phyloP scores from a whole-genome alignment of 1,140 invertebrate species.

The Drosophila auraria region DNA sequence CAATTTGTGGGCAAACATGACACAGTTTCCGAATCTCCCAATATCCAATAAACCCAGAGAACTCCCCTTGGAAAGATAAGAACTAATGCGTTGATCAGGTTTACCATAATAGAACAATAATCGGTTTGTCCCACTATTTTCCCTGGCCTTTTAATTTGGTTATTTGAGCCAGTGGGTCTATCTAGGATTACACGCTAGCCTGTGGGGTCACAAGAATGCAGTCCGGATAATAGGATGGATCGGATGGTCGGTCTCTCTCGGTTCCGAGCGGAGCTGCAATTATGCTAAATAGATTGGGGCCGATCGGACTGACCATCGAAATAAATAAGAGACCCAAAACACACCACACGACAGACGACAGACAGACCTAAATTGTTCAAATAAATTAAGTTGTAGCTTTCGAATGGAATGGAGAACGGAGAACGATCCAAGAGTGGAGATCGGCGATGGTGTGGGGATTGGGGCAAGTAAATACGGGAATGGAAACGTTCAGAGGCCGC shows the following conservation, averaged over 20 bases:
- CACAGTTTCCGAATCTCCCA: slow-evolving; percentile 24
- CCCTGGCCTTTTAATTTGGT: slow-evolving; percentile 38
- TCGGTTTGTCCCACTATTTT: slow-evolving; percentile 46
- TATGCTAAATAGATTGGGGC: slow-evolving; percentile 76
- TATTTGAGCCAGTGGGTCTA: slow-evolving; percentile 48
- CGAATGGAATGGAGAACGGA: slow-evolving; percentile 50
- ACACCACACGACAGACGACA: slow-evolving; percentile 20
- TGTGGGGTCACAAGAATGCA: slow-evolving; percentile 31
- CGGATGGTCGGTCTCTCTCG: slow-evolving; percentile 3
- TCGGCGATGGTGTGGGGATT: slow-evolving; percentile 64
- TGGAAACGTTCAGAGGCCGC: slow-evolving; percentile 69
- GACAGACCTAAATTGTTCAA: slow-evolving; percentile 82
- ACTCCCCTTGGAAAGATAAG: slow-evolving; percentile 13
- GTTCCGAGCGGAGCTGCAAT: slow-evolving; percentile 50
- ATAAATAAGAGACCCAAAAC: slow-evolving; percentile 67
- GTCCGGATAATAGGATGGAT: background rate
- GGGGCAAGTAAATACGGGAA: slow-evolving; percentile 77
- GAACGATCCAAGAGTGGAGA: slow-evolving; percentile 9
- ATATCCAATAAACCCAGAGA: background rate
- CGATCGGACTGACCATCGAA: slow-evolving; percentile 68
- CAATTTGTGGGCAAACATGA: slow-evolving; percentile 40
- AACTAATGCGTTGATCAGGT: slow-evolving; percentile 35
- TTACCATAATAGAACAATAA: slow-evolving; percentile 52
- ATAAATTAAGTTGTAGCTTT: slow-evolving; percentile 84
- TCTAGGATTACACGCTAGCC: slow-evolving; percentile 44